Evolutionary conservation across 2,113 vertebrate species (phyloP).

Genomic region (Mastomys coucha): DNA sequence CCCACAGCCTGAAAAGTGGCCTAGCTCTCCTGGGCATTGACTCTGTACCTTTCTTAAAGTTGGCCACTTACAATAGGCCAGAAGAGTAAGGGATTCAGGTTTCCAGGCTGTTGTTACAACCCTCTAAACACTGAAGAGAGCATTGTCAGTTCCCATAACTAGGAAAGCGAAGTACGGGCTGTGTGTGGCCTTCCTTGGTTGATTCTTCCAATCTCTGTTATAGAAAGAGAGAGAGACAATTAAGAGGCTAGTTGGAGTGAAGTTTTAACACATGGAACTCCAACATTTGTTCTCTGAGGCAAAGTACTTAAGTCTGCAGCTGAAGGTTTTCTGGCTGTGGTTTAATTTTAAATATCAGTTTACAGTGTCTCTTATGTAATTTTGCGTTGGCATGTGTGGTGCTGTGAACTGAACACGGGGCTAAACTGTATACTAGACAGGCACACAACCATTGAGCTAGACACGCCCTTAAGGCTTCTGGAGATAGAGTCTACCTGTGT

Average conservation of each 20-base stretch:
- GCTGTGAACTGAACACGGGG: neutral
- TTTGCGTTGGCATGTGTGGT: neutral
- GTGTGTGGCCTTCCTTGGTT: neutral
- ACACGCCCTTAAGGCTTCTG: neutral
- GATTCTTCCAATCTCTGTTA: neutral
- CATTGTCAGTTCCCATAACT: neutral
- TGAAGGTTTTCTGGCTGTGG: neutral
- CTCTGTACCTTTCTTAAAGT: neutral
- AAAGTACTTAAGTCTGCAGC: neutral
- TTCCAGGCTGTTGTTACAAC: neutral
- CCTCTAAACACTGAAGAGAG: neutral
- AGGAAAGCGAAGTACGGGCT: neutral
- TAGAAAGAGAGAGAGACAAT: neutral
- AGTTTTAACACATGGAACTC: neutral
- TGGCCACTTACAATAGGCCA: neutral
- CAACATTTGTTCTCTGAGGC: neutral
- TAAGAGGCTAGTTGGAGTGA: neutral
- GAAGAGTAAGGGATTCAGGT: neutral
- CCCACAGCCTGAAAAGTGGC: neutral
- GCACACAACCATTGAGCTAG: neutral
- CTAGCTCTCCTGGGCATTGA: too few relatives aligned
- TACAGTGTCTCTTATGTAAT: constrained; percentile 7
- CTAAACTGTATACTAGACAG: too few relatives aligned
- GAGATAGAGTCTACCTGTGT: neutral
- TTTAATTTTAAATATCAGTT: constrained; percentile 44